These are phyloP conservation scores for Trichechus manatus DNA, from an alignment of 2,113 vertebrate genomes.

Conservation along the genomic window DNA sequence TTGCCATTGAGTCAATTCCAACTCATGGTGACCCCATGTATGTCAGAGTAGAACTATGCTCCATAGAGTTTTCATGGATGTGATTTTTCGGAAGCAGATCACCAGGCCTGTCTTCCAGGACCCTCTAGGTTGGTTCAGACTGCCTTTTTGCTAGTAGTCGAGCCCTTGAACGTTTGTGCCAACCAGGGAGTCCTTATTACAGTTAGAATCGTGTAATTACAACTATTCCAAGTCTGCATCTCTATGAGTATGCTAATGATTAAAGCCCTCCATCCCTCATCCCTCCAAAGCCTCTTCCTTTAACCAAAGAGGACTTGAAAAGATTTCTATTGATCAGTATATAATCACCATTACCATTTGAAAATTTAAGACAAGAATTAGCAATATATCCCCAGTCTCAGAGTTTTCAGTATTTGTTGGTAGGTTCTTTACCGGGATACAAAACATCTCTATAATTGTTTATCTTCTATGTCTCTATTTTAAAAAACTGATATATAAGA, in stretches of 20 bases:
- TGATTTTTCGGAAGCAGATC: background rate
- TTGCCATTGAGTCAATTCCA: background rate
- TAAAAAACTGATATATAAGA: slow-evolving; percentile 50
- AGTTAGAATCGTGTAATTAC: slow-evolving; percentile 3
- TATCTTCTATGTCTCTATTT: slow-evolving; percentile 12
- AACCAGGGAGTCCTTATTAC: background rate
- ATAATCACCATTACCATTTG: background rate
- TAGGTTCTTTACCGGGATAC: slow-evolving; percentile 10
- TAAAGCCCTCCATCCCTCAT: background rate
- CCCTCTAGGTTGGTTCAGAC: background rate
- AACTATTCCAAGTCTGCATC: background rate
- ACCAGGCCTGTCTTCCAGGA: background rate
- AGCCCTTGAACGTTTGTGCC: background rate
- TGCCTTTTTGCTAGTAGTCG: background rate
- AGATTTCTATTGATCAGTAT: background rate
- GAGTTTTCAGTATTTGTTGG: background rate
- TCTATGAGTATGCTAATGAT: background rate
- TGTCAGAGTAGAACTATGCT: background rate
- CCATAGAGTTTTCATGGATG: background rate
- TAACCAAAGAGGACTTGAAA: slow-evolving; percentile 26
- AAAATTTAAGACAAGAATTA: slow-evolving; percentile 34
- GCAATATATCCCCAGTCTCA: background rate
- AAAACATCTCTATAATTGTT: background rate
- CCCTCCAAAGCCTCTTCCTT: slow-evolving; percentile 28
- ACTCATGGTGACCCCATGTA: background rate